These are phyloP conservation scores for Drosophila busckii DNA, from an alignment of 1,140 invertebrate species.

Conservation along the genomic window DNA sequence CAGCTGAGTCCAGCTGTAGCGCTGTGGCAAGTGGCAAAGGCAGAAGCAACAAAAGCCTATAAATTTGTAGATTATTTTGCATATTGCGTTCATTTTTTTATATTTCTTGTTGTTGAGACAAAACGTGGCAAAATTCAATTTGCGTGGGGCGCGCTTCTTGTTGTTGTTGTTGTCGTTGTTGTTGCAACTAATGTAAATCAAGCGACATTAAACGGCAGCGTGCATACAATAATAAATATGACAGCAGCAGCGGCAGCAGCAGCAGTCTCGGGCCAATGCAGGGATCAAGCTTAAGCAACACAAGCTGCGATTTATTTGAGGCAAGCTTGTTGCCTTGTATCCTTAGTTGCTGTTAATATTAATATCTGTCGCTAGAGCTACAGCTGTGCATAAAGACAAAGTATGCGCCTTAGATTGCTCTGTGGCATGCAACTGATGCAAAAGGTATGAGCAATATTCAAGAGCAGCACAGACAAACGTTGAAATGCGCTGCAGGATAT, in stretches of 20 bases:
- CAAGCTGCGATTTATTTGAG: conserved; percentile 9
- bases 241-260: too few species aligned
- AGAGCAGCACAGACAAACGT: background rate
- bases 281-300: conserved; percentile 10
- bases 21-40: conserved; percentile 2
- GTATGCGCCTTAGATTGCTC: too few species aligned
- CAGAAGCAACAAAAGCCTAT: conserved; percentile 60
- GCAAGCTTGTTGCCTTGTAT: background rate
- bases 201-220: conserved; percentile 62
- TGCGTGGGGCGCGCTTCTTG: conserved; percentile 17
- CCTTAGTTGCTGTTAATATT: conserved; percentile 23
- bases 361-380: conserved; percentile 42
- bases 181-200: conserved; percentile 65
- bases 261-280: background rate
- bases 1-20: conserved; percentile 31
- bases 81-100: conserved; percentile 40
- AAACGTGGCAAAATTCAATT: conserved; percentile 44
- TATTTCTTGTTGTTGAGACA: background rate
- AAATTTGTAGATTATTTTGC: conserved; percentile 77
- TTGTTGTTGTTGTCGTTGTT: conserved; percentile 4
- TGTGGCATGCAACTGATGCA: too few species aligned
- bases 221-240: conserved; percentile 59
- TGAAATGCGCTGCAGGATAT: too few species aligned
- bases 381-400: conserved; percentile 30
- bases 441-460: conserved; percentile 12